Base-by-base conservation (phyloP, 2,113 vertebrate species). In the Trichechus manatus region DNA sequence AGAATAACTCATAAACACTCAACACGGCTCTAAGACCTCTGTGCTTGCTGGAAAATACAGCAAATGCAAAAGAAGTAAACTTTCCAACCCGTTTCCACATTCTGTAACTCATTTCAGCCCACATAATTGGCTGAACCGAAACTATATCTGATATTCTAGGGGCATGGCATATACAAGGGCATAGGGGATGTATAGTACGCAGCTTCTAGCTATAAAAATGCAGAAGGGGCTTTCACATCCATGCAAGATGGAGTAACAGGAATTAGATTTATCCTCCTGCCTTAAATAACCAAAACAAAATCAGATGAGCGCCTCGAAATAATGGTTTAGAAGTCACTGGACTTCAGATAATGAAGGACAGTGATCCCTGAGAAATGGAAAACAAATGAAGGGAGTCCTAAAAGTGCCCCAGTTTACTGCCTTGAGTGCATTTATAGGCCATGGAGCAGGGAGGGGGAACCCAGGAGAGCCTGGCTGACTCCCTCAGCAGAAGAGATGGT, bases 231-330 rank as follows among this genome's bases (percentile, higher is more conserved):
- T 83, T 94, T 86, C 68, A 89, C 89, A 93, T 93, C 23, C 47
- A 75, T n/a, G 42, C 23, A 89, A 94, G 27, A 93, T 92, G n/a
- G 6, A 89, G 59, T 84, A 80, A 70, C 5, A 95, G 47, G 82
- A 79, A 87, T 92, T 39, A 89, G 72, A 86, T 70, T 94, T 94
- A 92, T 64, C 23, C 33, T 68, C 36, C 13, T 89, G 25, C 50
- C 29, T 90, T 64, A 88, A 87, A 63, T 19, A 96, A 95, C 9
- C 25, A 53, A 93, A 94, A 79, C 47, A 85, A 89, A 93, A 91
- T 89, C 50, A 72, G 78, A 61, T 7, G 29, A 78, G 74, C 11
- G 44, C 36, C 11, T 50, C 36, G 50, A 94, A 89, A 87, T 56
- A 84, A 70, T 61, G 44, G 11, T 59, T 87, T 97, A 15, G 22